phyloP scores from a whole-genome alignment of 2,797 vertebrate species.

The Amblyopsis hoosieri region DNA sequence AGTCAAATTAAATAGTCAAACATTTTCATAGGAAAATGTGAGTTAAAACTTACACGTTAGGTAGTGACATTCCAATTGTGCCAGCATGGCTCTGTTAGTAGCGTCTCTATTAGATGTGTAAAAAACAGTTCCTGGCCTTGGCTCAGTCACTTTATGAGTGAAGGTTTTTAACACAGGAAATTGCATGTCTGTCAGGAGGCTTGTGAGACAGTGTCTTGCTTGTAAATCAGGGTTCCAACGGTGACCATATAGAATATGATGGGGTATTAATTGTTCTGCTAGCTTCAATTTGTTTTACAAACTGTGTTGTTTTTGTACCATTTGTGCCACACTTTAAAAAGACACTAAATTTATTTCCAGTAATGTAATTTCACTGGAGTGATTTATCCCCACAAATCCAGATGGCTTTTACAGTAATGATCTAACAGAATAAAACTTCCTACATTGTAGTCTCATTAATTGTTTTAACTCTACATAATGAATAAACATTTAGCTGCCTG shows the following conservation, averaged over 20 bases:
- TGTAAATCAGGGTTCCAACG: conserved; percentile 57
- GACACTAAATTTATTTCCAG: conserved; percentile 4
- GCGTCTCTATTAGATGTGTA: conserved; percentile 38
- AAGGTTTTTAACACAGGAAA: conserved; percentile 73
- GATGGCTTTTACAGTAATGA: conserved; percentile 2
- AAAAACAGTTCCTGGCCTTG: conserved; percentile 46
- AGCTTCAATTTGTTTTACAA: conserved; percentile 15
- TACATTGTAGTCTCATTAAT: neutral
- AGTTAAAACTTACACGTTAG: conserved; percentile 12
- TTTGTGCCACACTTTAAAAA: conserved; percentile 26
- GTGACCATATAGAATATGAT: conserved; percentile 34
- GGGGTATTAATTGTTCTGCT: conserved; percentile 32
- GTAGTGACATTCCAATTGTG: conserved; percentile 29
- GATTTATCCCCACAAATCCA: neutral
- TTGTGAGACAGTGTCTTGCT: conserved; percentile 52
- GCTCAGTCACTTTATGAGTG: conserved; percentile 40
- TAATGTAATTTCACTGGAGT: neutral
- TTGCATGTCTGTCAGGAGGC: conserved; percentile 67
- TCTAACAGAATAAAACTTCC: conserved; percentile 1
- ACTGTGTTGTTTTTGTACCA: conserved; percentile 19
- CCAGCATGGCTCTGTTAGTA: neutral
- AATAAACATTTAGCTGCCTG: neutral
- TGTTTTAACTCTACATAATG: neutral
- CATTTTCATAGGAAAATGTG: conserved; percentile 54
- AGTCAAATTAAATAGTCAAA: conserved; percentile 34